Evolutionary conservation across 92 coral and sea anemone genomes (phyloP).

Genomic region (Epizoanthus scotinus): DNA sequence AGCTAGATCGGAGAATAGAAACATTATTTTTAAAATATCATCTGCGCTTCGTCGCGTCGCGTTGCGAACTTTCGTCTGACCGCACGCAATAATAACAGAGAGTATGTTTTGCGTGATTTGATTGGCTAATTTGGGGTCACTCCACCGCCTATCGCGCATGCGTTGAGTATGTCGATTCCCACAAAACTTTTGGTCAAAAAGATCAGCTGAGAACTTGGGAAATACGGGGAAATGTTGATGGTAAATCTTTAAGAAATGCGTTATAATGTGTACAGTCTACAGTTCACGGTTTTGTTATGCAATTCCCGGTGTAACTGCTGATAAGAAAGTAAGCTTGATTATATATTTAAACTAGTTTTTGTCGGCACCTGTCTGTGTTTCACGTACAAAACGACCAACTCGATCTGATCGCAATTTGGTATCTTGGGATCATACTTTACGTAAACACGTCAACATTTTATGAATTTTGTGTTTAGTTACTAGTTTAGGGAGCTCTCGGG

Average conservation of each 20-base stretch:
- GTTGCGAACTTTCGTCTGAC: too few species aligned
- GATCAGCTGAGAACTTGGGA: slow-evolving; percentile 34
- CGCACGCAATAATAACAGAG: slow-evolving; percentile 12
- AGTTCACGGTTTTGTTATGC: slow-evolving; percentile 1
- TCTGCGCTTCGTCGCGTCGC: too few species aligned
- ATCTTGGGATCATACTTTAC: slow-evolving; percentile 2
- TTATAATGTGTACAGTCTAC: background rate
- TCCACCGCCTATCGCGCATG: slow-evolving; percentile 91
- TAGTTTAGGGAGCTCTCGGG: slow-evolving; percentile 42
- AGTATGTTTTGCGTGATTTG: slow-evolving; percentile 46
- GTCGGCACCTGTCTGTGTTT: slow-evolving; percentile 28
- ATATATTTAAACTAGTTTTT: background rate
- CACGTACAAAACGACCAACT: background rate
- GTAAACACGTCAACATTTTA: background rate
- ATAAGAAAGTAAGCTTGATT: slow-evolving; percentile 31
- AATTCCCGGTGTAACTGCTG: slow-evolving; percentile 27
- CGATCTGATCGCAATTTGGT: background rate
- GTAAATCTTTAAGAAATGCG: background rate
- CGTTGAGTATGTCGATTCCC: slow-evolving; percentile 44
- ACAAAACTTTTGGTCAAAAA: slow-evolving; percentile 24
- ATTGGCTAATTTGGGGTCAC: slow-evolving; percentile 78
- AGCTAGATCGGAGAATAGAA: background rate
- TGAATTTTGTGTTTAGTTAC: slow-evolving; percentile 25
- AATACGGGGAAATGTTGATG: slow-evolving; percentile 28
- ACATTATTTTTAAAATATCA: background rate